Base-by-base conservation (phyloP, 2,888 invertebrate genomes). In the Graphium colonna region DNA sequence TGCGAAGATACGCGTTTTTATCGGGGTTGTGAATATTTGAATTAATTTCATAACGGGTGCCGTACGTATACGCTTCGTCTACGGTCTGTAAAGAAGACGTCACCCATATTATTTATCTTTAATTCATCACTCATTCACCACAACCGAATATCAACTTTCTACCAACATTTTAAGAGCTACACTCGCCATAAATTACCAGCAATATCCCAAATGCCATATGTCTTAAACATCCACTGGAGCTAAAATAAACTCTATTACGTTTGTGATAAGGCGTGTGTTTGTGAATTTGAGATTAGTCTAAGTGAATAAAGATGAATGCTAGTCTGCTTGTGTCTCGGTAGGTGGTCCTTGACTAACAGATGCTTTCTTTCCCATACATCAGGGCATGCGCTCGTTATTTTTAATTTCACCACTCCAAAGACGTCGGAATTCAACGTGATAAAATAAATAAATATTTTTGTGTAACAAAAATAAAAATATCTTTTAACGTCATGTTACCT, bases 271-370 rank as follows among this genome's bases (percentile, higher is more conserved):
- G 43, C 10, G 18, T 9, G 36, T 21, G 4, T 9, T 5, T 18
- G 9, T 42, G 55, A 8, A 51, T 38, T 16, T 28, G 39, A 42
- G 33, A 48, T 36, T 38, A 52, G 71, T 65, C 64, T 57, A 46
- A 62, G 63, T 68, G 76, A 79, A 83, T 86, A 84, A 84, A 85
- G 85, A 86, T 82, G 83, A 84, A 87, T 85, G 81, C 75, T 71
- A 61, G 79, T 79, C 83, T 75, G 77, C 64, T 68, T 78, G 79
- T 79, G 83, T 75, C 78, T 66, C 71, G 65, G 74, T 82, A 79
- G 84, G 83, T 84, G 84, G 85, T 80, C 82, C 74, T 70, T 84
- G 86, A 85, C 77, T 78, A 82, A 82, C 82, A 82, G 83, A n/a
- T n/a, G n/a, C n/a, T n/a, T n/a, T n/a, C n/a, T n/a, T n/a, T n/a